Evolutionary conservation across 2,797 vertebrate genomes (phyloP).

Genomic region (Pterois miles): DNA sequence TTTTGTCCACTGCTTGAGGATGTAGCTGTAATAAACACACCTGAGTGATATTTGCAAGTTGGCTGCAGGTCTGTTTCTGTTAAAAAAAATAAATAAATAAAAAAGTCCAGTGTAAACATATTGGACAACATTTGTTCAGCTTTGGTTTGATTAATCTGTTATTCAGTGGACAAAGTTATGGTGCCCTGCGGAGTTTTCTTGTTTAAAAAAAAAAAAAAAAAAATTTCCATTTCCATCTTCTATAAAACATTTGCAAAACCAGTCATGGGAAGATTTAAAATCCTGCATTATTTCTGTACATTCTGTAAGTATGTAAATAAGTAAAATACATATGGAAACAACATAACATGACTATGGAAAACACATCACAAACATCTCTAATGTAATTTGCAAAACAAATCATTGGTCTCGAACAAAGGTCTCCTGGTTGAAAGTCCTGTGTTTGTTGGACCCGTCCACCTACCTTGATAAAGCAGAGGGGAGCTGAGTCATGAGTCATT

Average conservation of each 20-base stretch:
- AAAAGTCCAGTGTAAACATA: conserved; percentile 10
- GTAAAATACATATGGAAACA: too few relatives aligned
- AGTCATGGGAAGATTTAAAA: neutral
- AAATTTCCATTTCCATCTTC: neutral
- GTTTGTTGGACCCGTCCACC: too few relatives aligned
- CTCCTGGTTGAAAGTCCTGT: too few relatives aligned
- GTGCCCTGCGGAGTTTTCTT: neutral
- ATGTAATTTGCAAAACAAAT: too few relatives aligned
- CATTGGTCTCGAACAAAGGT: too few relatives aligned
- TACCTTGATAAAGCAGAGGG: neutral
- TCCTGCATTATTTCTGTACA: neutral
- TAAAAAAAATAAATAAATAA: too few relatives aligned
- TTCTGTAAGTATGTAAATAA: too few relatives aligned
- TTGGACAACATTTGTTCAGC: neutral
- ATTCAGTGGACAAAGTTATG: neutral
- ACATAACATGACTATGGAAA: too few relatives aligned
- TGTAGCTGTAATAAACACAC: neutral
- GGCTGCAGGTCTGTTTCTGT: conserved; percentile 8
- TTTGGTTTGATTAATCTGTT: neutral
- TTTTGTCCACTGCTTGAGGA: neutral
- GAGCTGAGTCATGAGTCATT: neutral
- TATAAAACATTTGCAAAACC: neutral
- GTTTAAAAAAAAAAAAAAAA: neutral
- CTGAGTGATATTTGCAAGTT: conserved; percentile 13
- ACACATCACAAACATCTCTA: too few relatives aligned